Evolutionary conservation across 2,113 vertebrate species (phyloP).

Genomic region (Tychaedon coryphoeus): DNA sequence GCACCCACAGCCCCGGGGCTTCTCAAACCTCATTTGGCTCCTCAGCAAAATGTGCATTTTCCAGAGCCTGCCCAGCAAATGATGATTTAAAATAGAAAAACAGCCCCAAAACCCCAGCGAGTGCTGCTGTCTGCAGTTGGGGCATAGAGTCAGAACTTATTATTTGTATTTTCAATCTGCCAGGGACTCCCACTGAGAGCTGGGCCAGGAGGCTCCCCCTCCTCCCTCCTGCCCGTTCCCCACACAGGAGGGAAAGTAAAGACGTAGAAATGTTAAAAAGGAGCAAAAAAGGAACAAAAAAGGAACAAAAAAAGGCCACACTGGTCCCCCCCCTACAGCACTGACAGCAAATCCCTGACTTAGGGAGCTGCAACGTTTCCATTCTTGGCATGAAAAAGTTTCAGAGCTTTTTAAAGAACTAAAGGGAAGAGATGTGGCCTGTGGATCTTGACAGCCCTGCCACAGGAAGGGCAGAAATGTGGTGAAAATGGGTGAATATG

Average conservation of each 20-base stretch:
- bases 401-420: not conserved
- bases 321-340: no score
- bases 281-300: constrained; percentile 37
- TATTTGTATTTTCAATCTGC: constrained; percentile 18
- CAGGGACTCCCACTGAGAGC: constrained; percentile 2
- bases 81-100: not conserved
- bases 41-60: rapidly evolving
- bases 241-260: constrained; percentile 2
- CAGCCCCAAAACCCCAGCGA: not conserved
- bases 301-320: not conserved
- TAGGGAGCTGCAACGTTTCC: not conserved
- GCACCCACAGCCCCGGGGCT: not conserved
- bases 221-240: not conserved
- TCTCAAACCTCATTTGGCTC: not conserved
- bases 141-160: constrained; percentile 46
- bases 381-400: not conserved
- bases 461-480: not conserved
- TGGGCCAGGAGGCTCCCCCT: not conserved
- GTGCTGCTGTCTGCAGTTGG: not conserved
- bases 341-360: not conserved
- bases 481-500: not conserved
- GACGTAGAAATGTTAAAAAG: not conserved
- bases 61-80: not conserved
- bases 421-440: not conserved
- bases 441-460: not conserved